A percentile compares a stretch with the other conserved stretches of the same genome.
Evolutionary conservation across 2,888 invertebrate species (phyloP).

Genomic region (Phasia obesa): DNA sequence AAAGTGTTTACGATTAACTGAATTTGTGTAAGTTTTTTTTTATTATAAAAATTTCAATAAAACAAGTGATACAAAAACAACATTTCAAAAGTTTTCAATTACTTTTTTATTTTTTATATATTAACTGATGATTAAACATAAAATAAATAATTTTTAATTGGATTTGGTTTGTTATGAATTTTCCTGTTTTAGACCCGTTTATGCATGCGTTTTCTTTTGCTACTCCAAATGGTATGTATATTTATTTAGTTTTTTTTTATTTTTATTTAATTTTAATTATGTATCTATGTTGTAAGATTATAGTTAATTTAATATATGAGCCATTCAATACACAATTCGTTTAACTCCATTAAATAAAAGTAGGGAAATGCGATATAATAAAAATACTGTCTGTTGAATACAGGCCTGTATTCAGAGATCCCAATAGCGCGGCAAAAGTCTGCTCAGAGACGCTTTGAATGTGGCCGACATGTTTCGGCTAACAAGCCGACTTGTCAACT

Average conservation of each 20-base stretch:
- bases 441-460: too few species aligned
- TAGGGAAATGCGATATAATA: too few species aligned
- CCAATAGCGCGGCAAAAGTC: too few species aligned
- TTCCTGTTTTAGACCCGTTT: conserved; percentile 11
- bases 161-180: not conserved
- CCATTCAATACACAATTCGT: too few species aligned
- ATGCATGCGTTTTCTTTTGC: conserved; percentile 26
- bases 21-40: conserved; percentile 39
- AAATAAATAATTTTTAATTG: not conserved
- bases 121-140: not conserved
- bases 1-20: conserved; percentile 21
- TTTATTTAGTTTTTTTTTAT: not conserved
- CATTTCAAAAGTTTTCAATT: conserved; percentile 3
- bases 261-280: too few species aligned
- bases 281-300: not conserved
- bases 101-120: not conserved
- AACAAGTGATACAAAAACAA: conserved; percentile 39
- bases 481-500: too few species aligned
- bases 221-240: conserved; percentile 42
- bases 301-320: not conserved
- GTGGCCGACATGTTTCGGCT: too few species aligned
- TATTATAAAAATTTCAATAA: conserved; percentile 26
- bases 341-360: too few species aligned
- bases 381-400: too few species aligned
- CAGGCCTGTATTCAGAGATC: too few species aligned